Conservation (phyloP, 2,113 vertebrate species). For the Alaudala cheleensis region DNA sequence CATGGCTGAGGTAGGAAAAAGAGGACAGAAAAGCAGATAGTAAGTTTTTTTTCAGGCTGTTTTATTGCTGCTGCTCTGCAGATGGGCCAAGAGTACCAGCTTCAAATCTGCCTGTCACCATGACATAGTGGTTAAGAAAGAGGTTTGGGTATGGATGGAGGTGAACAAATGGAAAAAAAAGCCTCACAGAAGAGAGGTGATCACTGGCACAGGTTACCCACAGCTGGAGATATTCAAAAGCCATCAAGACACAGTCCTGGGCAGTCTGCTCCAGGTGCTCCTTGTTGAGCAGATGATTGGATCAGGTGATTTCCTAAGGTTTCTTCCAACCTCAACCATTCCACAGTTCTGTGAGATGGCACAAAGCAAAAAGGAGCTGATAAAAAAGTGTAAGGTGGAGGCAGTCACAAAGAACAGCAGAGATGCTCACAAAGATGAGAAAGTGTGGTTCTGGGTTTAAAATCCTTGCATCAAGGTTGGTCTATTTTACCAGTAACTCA, state of each 20-base stretch:
- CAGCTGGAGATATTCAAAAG: neutral
- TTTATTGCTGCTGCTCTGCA: neutral
- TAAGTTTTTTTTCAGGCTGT: neutral
- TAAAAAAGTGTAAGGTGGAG: neutral
- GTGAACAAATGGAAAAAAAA: neutral
- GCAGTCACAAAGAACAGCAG: neutral
- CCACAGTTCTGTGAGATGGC: neutral
- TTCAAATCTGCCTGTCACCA: neutral
- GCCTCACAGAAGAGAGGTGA: neutral
- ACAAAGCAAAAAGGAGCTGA: neutral
- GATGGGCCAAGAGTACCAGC: neutral
- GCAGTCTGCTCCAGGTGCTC: neutral
- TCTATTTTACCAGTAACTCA: neutral
- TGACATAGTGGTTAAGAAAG: neutral
- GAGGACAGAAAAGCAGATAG: neutral
- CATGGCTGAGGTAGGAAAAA: neutral
- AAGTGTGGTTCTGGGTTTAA: neutral
- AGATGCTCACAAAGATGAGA: neutral
- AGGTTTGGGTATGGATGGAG: neutral
- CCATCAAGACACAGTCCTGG: neutral
- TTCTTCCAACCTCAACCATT: neutral
- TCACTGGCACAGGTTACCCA: neutral
- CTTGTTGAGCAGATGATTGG: neutral
- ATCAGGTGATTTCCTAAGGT: neutral
- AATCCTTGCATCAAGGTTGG: neutral